Percentiles rank a stretch among this genome's conserved stretches.
Evolutionary conservation across 1,140 invertebrate genomes (phyloP).

Genomic region (Carcinoscorpius rotundicauda): DNA sequence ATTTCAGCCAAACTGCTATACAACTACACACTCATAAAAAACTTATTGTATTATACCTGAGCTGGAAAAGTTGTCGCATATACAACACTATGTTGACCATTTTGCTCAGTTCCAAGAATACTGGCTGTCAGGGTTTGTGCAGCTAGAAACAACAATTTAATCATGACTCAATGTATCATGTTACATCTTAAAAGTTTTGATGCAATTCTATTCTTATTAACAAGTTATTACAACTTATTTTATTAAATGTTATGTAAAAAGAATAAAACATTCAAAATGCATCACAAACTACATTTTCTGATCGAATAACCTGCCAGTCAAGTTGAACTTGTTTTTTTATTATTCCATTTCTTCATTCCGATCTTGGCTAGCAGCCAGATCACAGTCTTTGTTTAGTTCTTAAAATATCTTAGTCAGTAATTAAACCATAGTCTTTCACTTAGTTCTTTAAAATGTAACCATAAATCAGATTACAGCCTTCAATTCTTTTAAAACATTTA

Average conservation of each 20-base stretch:
- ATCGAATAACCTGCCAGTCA: neutral
- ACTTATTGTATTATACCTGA: slow-evolving; percentile 6
- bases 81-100: slow-evolving; percentile 27
- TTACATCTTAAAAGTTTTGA: neutral
- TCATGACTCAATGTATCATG: too few species aligned
- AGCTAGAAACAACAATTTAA: slow-evolving; percentile 2
- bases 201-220: neutral
- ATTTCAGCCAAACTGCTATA: too few species aligned
- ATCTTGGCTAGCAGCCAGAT: too few species aligned
- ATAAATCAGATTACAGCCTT: too few species aligned
- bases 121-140: slow-evolving; percentile 18
- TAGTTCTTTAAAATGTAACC: too few species aligned
- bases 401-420: too few species aligned
- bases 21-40: too few species aligned
- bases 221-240: neutral
- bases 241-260: neutral
- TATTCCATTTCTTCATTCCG: too few species aligned
- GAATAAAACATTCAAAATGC: neutral
- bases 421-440: too few species aligned
- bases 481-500: too few species aligned
- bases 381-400: too few species aligned
- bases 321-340: neutral
- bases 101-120: slow-evolving; percentile 25
- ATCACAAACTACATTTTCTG: neutral
- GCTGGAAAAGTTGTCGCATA: slow-evolving; percentile 15